Percentiles rank a stretch among this genome's conserved stretches.
phyloP scores from a whole-genome alignment of 2,113 vertebrate genomes.

The Scartelaos histophorus region DNA sequence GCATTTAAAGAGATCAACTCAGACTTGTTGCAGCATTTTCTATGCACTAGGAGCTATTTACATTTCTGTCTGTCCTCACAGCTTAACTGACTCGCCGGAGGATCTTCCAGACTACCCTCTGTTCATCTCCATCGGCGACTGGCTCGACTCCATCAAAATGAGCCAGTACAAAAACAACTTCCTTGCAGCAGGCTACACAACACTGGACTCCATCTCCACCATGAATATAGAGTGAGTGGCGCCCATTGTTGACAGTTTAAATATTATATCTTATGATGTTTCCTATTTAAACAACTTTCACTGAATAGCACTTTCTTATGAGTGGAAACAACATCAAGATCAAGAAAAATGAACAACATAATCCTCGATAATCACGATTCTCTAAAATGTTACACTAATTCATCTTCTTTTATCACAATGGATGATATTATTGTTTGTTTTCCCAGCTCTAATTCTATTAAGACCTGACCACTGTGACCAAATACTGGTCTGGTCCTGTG shows the following conservation, averaged over 20 bases:
- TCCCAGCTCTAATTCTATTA: no score
- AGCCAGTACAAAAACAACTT: constrained; percentile 98
- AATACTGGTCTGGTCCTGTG: no score
- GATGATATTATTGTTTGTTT: no score
- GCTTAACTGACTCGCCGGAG: constrained; percentile 90
- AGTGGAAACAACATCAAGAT: no score
- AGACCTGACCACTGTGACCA: no score
- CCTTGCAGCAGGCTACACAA: constrained; percentile 94
- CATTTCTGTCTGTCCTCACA: constrained; percentile 54
- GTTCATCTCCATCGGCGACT: constrained; percentile 96
- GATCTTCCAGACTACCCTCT: constrained; percentile 92
- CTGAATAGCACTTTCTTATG: no score
- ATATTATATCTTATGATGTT: no score
- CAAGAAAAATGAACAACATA: no score
- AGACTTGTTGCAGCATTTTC: background rate
- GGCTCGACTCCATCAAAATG: constrained; percentile 99
- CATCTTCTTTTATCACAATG: no score
- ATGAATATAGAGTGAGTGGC: constrained; percentile 96
- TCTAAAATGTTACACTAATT: no score
- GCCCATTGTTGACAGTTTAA: background rate
- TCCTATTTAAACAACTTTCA: no score
- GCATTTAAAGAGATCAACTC: background rate
- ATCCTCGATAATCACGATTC: no score
- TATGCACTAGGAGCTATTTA: background rate
- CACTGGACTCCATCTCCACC: constrained; percentile 93